phyloP scores from a whole-genome alignment of 2,888 invertebrate species.

The Siphlonurus alternatus region DNA sequence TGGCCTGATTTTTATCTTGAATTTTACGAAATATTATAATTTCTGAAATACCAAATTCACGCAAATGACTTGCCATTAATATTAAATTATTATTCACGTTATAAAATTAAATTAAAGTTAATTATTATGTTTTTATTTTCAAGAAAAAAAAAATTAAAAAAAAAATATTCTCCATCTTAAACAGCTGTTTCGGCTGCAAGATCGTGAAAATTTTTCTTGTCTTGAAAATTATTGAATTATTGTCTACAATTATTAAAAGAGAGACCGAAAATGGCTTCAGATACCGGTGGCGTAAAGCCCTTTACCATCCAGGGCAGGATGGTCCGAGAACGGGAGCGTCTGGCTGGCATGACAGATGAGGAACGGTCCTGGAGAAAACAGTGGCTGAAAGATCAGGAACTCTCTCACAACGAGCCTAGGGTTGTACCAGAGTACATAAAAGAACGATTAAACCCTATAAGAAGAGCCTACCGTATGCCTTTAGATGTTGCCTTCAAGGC shows the following conservation, averaged over 20 bases:
- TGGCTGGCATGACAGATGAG: slow-evolving; percentile 66
- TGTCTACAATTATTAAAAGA: too few species aligned
- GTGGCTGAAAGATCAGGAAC: slow-evolving; percentile 65
- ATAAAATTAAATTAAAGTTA: too few species aligned
- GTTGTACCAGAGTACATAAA: slow-evolving; percentile 46
- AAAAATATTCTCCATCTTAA: background rate
- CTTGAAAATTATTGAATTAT: too few species aligned
- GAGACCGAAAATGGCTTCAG: slow-evolving; percentile 11
- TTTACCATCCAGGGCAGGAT: slow-evolving; percentile 63
- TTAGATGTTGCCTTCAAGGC: slow-evolving; percentile 41
- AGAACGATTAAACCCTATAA: slow-evolving; percentile 55
- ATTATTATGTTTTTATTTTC: too few species aligned
- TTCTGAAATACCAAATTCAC: too few species aligned
- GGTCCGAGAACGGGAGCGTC: slow-evolving; percentile 57
- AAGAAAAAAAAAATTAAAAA: too few species aligned
- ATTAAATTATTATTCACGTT: too few species aligned
- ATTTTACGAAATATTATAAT: too few species aligned
- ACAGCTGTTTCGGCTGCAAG: background rate
- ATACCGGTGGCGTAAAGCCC: slow-evolving; percentile 42
- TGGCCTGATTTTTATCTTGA: too few species aligned
- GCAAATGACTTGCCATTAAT: too few species aligned
- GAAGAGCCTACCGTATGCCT: slow-evolving; percentile 56
- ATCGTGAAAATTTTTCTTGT: background rate
- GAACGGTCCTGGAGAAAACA: slow-evolving; percentile 73
- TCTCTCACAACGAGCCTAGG: slow-evolving; percentile 54